Percentiles rank a stretch among this genome's conserved stretches.
Evolutionary conservation across 2,888 invertebrate genomes (phyloP).

Genomic region (Drosophila mettleri): DNA sequence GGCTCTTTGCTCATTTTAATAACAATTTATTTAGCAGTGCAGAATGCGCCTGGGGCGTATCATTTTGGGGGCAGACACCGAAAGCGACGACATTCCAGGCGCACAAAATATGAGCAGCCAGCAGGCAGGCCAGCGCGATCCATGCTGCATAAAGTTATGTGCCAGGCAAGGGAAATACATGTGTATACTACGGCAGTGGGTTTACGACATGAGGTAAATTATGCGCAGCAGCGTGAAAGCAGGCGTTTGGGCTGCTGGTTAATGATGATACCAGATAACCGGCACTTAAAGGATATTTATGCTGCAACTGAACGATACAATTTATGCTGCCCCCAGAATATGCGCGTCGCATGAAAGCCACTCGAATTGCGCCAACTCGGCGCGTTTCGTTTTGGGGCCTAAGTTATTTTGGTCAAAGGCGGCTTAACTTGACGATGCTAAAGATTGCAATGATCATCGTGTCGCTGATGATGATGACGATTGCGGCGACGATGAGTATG

Average conservation of each 20-base stretch:
- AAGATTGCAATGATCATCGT: conserved; percentile 8
- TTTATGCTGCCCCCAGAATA: conserved; percentile 34
- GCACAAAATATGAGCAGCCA: conserved; percentile 60
- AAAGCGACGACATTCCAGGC: conserved; percentile 66
- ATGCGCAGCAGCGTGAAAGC: conserved; percentile 71
- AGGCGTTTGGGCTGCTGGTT: conserved; percentile 70
- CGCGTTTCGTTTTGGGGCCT: conserved; percentile 7
- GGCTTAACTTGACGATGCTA: conserved; percentile 15
- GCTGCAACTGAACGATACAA: conserved; percentile 42
- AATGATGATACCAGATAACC: conserved; percentile 75
- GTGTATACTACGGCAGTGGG: neutral
- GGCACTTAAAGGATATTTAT: conserved; percentile 76
- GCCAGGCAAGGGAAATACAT: conserved; percentile 23
- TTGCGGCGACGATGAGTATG: conserved; percentile 32
- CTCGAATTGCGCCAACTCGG: conserved; percentile 49
- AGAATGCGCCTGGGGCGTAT: conserved; percentile 45
- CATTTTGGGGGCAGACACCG: conserved; percentile 53
- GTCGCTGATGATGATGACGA: conserved; percentile 1
- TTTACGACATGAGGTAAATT: conserved; percentile 43
- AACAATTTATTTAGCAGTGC: conserved; percentile 24
- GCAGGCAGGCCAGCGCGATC: conserved; percentile 37
- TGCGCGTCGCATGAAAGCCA: conserved; percentile 11
- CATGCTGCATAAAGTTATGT: conserved; percentile 66
- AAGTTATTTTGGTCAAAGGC: conserved; percentile 46
- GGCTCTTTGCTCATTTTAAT: conserved; percentile 11